Base-by-base conservation (phyloP, 2,888 invertebrate genomes). In the Apantesis nais region DNA sequence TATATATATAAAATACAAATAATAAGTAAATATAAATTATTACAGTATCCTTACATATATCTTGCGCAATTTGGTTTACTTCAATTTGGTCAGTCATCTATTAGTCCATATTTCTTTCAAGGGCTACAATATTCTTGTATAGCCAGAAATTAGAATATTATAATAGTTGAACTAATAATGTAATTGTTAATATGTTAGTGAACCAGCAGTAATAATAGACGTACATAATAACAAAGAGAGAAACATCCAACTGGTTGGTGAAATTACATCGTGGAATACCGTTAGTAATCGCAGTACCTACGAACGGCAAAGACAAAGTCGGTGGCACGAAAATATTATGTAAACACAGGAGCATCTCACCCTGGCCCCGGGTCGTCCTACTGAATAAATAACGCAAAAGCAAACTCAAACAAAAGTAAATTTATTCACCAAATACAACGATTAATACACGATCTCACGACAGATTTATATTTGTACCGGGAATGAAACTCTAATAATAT, bases 391-490 rank as follows among this genome's bases (percentile, higher is more conserved):
- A 94, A 91, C 88, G 88, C 89, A 87, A 91, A 92, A 90, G 91
- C 90, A 92, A 93, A 93, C 91, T 92, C 93, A 94, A 94, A 94
- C 93, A 93, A 93, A 93, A 93, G 92, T 90, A 93, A 93, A 94
- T 94, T 93, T 93, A 94, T 94, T 94, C 93, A 90, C 90, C 93
- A 94, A 94, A 94, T 92, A 93, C 91, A 87, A 87, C 93, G 93
- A 94, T 93, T 94, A 94, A 93, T 93, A 93, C 90, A 89, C 92
- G 90, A 93, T 93, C 90, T 90, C 88, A 81, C 86, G 90, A 92
- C 90, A 91, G 92, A 93, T 92, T 92, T 91, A 90, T 92, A 89
- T 86, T 78, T 79, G 75, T 86, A 83, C 82, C 77, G 76, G 80
- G 78, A 75, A 77, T 71, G 62, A 71, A 68, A 48, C 52, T 60